Conservation (phyloP, 2,888 invertebrate genomes). For the Limenitis camilla region DNA sequence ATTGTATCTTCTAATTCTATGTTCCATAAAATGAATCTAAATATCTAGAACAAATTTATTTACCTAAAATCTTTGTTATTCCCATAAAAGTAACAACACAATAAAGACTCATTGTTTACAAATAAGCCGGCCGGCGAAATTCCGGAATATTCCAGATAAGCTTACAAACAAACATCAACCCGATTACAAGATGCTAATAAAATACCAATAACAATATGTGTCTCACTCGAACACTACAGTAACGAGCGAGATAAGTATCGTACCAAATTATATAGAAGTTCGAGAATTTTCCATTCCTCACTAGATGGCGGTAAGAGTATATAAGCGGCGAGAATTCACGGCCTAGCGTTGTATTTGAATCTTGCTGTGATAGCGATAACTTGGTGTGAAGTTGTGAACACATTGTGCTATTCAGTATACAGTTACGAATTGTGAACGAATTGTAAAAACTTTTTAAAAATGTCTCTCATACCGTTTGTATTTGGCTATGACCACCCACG, state of each 20-base stretch:
- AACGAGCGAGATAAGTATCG: too few relatives aligned
- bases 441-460: conserved; percentile 24
- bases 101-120: not conserved
- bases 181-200: not conserved
- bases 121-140: conserved; percentile 13
- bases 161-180: not conserved
- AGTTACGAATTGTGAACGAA: conserved; percentile 3
- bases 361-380: conserved; percentile 28
- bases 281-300: conserved; percentile 36
- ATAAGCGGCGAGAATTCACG: conserved; percentile 27
- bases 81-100: too few relatives aligned
- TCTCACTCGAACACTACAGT: too few relatives aligned
- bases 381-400: conserved; percentile 18
- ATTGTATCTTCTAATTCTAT: too few relatives aligned
- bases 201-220: too few relatives aligned
- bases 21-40: too few relatives aligned
- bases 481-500: conserved; percentile 36
- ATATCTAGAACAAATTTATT: not conserved
- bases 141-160: conserved; percentile 13
- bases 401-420: not conserved
- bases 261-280: too few relatives aligned
- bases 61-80: too few relatives aligned
- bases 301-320: conserved; percentile 46
- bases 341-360: conserved; percentile 27
- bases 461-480: conserved; percentile 46